Percentiles rank a stretch among this genome's conserved stretches.
phyloP scores from a whole-genome alignment of 64 coral and sea anemone species.

The Stichodactyla helianthus region DNA sequence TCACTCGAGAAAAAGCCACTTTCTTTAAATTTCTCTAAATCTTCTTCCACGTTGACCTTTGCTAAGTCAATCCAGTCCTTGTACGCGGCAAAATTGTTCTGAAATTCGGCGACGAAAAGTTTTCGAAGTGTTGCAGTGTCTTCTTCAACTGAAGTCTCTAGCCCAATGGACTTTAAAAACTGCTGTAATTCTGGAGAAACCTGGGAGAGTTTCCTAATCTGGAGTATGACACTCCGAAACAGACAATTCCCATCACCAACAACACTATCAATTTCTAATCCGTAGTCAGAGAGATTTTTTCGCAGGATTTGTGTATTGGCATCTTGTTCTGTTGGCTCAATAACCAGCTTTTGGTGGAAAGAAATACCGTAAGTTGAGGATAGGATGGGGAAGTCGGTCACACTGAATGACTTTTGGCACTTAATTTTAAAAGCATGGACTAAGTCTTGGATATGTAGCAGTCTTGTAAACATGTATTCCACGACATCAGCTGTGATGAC shows the following conservation, averaged over 20 bases:
- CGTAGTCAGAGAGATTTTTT: conserved; percentile 54
- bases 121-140: conserved; percentile 46
- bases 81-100: conserved; percentile 49
- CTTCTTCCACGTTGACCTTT: conserved; percentile 42
- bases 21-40: conserved; percentile 65
- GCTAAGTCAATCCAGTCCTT: conserved; percentile 74
- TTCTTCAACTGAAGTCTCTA: conserved; percentile 55
- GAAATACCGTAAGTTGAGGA: conserved; percentile 14
- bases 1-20: conserved; percentile 69
- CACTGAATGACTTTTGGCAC: conserved; percentile 67
- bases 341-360: conserved; percentile 2
- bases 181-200: conserved; percentile 25
- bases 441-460: conserved; percentile 69
- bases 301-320: conserved; percentile 37
- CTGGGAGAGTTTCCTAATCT: conserved; percentile 9
- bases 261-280: conserved; percentile 53
- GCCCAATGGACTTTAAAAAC: conserved; percentile 31
- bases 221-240: conserved; percentile 48
- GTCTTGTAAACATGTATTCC: conserved; percentile 50
- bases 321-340: conserved; percentile 44
- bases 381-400: conserved; percentile 38
- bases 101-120: conserved; percentile 57
- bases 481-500: conserved; percentile 43
- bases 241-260: conserved; percentile 68
- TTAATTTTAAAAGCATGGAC: conserved; percentile 29